These are phyloP conservation scores for Ctenosaura bakeri DNA, from an alignment of 2,797 vertebrate genomes.

Conservation along the genomic window DNA sequence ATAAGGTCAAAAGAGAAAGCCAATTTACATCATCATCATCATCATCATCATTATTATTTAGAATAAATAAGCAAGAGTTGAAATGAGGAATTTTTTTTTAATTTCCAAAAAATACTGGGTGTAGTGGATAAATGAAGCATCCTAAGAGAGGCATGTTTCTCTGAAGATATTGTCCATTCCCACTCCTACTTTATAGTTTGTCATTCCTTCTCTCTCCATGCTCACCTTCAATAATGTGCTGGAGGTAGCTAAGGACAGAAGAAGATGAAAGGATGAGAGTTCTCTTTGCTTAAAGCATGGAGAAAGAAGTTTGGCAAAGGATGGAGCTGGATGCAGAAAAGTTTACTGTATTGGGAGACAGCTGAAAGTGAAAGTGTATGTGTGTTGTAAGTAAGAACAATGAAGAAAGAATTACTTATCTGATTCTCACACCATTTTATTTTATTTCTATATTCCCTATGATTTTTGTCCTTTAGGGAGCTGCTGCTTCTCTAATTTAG, in stretches of 20 bases:
- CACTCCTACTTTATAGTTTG: not conserved
- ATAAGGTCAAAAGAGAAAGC: not conserved
- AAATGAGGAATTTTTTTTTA: not conserved
- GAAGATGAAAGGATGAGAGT: not conserved
- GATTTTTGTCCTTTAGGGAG: not conserved
- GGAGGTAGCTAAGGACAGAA: not conserved
- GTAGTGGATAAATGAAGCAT: not conserved
- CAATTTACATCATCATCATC: too few relatives aligned
- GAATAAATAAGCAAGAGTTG: not conserved
- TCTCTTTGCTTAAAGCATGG: not conserved
- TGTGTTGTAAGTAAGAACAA: not conserved
- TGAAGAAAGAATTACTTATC: not conserved
- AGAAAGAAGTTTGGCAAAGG: not conserved
- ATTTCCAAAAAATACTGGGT: not conserved
- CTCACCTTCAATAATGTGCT: not conserved
- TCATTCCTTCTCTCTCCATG: not conserved
- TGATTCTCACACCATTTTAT: not conserved
- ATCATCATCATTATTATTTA: not conserved
- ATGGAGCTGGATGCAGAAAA: not conserved
- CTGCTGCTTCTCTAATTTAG: not conserved
- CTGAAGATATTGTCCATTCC: not conserved
- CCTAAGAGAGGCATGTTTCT: not conserved
- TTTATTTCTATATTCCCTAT: not conserved
- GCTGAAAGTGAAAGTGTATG: not conserved
- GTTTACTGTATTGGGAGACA: not conserved